These are phyloP conservation scores for Trypoxylus dichotomus DNA, from an alignment of 1,140 invertebrate genomes.

Conservation along the genomic window DNA sequence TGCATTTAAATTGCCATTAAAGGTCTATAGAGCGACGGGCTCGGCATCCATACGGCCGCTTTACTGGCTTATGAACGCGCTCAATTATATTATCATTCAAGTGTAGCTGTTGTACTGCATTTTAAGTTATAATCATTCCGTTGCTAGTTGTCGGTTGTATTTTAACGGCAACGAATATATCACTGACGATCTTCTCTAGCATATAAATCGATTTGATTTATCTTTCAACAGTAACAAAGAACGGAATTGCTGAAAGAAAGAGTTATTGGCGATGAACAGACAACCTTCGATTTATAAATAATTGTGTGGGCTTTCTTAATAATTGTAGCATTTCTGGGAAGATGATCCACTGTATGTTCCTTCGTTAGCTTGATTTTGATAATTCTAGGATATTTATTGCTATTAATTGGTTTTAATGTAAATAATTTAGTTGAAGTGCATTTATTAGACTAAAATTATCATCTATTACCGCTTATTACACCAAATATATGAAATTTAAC, in stretches of 20 bases:
- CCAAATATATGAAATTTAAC: too few species aligned
- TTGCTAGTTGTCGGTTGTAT: constrained; percentile 2
- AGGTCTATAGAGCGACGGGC: background rate
- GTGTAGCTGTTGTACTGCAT: constrained; percentile 6
- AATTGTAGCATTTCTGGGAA: too few species aligned
- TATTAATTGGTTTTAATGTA: too few species aligned
- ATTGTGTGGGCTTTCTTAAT: too few species aligned
- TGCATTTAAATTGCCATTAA: constrained; percentile 24
- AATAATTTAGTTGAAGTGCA: too few species aligned
- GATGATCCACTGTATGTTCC: too few species aligned
- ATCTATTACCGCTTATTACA: too few species aligned
- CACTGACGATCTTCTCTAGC: background rate
- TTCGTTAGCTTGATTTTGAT: too few species aligned
- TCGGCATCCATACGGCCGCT: background rate
- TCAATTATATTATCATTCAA: constrained; percentile 18
- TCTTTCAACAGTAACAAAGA: background rate
- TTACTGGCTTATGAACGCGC: background rate
- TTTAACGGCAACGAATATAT: constrained; percentile 6
- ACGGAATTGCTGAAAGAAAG: background rate
- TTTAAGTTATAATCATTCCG: constrained; percentile 1
- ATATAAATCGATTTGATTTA: background rate
- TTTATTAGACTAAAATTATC: too few species aligned
- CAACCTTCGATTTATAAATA: too few species aligned
- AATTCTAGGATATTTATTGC: too few species aligned
- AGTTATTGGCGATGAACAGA: too few species aligned